A percentile compares a stretch with the other conserved stretches of the same genome.
Evolutionary conservation across 1,140 invertebrate genomes (phyloP).

Genomic region (Aphelenchoides fujianensis): DNA sequence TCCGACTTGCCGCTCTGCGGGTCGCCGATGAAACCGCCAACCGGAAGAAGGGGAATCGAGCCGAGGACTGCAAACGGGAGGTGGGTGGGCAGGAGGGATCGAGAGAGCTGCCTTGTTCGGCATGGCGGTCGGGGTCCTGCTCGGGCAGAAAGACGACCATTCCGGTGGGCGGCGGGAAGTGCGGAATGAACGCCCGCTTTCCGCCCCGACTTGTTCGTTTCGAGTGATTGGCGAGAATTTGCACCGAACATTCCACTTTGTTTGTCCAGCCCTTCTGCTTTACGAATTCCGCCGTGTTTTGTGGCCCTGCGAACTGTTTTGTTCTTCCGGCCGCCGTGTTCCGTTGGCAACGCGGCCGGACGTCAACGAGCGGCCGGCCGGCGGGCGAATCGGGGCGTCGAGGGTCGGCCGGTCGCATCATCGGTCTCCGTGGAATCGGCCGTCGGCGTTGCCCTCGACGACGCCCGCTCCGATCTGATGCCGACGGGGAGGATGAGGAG

Average conservation of each 20-base stretch:
- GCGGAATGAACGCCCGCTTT: not conserved
- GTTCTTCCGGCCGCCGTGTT: not conserved
- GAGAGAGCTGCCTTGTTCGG: not conserved
- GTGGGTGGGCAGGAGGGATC: too few relatives aligned
- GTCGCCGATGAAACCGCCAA: slow-evolving; percentile 24
- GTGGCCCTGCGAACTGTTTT: too few relatives aligned
- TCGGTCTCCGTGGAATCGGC: too few relatives aligned
- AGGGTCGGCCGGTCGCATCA: too few relatives aligned
- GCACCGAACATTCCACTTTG: too few relatives aligned
- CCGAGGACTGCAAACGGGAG: not conserved
- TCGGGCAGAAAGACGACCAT: not conserved
- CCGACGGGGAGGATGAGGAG: too few relatives aligned
- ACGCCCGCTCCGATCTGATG: too few relatives aligned
- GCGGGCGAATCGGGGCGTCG: too few relatives aligned
- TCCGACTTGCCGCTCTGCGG: slow-evolving; percentile 19
- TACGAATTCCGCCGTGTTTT: too few relatives aligned
- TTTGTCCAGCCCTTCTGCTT: too few relatives aligned
- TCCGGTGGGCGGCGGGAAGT: not conserved
- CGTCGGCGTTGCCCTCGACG: too few relatives aligned
- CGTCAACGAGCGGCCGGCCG: too few relatives aligned
- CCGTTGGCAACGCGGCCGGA: not conserved
- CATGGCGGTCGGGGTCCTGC: not conserved
- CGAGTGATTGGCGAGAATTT: not conserved
- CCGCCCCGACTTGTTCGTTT: not conserved
- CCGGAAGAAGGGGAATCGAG: slow-evolving; percentile 6